These are phyloP conservation scores for Theocolax elegans DNA, from an alignment of 1,140 invertebrate species.

Conservation along the genomic window DNA sequence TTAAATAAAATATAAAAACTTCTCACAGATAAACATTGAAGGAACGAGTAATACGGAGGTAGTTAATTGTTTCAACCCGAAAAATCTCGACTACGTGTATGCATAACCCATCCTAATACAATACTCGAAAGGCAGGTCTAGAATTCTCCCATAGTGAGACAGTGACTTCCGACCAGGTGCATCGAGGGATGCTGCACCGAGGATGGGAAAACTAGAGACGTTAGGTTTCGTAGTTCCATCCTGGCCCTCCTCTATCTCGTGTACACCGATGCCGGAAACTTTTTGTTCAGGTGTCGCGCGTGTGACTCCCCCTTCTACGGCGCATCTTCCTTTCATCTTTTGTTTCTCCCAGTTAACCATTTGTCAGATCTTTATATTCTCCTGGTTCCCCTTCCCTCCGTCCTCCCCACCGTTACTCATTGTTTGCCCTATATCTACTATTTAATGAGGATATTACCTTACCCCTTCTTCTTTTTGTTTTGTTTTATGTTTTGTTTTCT, in stretches of 20 bases:
- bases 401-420: too few relatives aligned
- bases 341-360: neutral
- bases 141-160: neutral
- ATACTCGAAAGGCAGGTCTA: neutral
- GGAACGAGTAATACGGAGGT: too few relatives aligned
- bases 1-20: too few relatives aligned
- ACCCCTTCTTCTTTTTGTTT: too few relatives aligned
- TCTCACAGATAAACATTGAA: too few relatives aligned
- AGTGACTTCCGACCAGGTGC: constrained; percentile 19
- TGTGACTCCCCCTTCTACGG: neutral
- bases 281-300: constrained; percentile 38
- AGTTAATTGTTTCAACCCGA: neutral
- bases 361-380: neutral
- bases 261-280: constrained; percentile 34
- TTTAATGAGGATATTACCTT: neutral
- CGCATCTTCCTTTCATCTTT: neutral
- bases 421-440: neutral
- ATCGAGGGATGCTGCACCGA: constrained; percentile 19
- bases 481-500: too few relatives aligned
- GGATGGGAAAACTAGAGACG: constrained; percentile 36
- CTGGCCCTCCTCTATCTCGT: neutral
- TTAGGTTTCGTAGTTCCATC: neutral
- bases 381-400: neutral
- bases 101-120: constrained; percentile 4
- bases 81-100: neutral